These are phyloP conservation scores for Tiliqua scincoides DNA, from an alignment of 2,113 vertebrate genomes.

Conservation along the genomic window DNA sequence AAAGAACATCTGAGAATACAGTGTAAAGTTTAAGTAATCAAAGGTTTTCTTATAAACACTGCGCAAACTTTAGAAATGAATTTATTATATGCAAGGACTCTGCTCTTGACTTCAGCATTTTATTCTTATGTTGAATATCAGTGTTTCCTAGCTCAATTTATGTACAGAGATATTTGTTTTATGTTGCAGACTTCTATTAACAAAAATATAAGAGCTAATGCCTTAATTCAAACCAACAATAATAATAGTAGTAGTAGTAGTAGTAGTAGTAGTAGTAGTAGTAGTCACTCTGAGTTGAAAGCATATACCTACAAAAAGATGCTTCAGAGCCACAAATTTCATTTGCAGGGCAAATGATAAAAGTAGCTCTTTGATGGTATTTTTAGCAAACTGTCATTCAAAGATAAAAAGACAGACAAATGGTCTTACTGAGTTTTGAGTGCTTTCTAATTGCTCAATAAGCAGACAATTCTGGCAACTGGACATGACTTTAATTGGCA, in stretches of 20 bases:
- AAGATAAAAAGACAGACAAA: conserved; percentile 44
- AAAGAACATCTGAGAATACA: neutral
- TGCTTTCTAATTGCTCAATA: conserved; percentile 34
- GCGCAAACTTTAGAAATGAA: neutral
- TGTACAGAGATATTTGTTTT: neutral
- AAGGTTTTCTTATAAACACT: too few species aligned
- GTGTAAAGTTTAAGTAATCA: neutral
- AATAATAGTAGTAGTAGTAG: conserved; percentile 33
- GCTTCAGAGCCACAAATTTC: conserved; percentile 24
- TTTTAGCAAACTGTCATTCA: conserved; percentile 36
- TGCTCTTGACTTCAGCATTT: neutral
- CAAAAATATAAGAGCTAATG: neutral
- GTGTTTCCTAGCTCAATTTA: neutral
- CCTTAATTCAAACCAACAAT: neutral
- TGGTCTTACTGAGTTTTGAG: conserved; percentile 19
- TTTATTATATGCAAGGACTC: neutral
- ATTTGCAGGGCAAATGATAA: conserved; percentile 24
- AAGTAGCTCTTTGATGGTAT: conserved; percentile 9
- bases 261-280: conserved; percentile 30
- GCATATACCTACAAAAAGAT: conserved; percentile 9
- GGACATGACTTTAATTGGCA: conserved; percentile 29
- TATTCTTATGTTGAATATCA: neutral
- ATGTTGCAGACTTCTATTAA: neutral
- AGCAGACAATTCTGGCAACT: conserved; percentile 39
- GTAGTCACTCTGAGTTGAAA: conserved; percentile 6